Base-by-base conservation (phyloP, 2,113 vertebrate genomes). In the Gorsachius goisagi region DNA sequence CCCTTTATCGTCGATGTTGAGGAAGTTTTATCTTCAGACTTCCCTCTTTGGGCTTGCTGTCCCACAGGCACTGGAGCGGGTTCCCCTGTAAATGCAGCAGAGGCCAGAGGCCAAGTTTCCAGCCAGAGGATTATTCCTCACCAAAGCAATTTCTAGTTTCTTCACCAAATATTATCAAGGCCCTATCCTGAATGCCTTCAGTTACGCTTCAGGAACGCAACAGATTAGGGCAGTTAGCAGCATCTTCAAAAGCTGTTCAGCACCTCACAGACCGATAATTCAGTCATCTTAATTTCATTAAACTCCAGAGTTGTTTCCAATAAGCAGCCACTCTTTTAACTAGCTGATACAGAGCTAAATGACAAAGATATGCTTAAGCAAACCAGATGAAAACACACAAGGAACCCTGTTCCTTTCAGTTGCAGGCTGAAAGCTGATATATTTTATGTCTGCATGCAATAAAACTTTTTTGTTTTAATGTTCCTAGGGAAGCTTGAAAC, bases 401-500 rank as follows among this genome's bases (percentile, higher is more conserved):
- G 59, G 64, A 88, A 53, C 44, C 24, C 56, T 75, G 68, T 77
- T 93, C 60, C 39, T 87, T 89, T 93, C 79, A 87, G 35, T 84
- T 85, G 77, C 88, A 95, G 39, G 39, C 56, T 95, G 88, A 95
- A 96, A 95, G 52, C 47, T 3, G 86, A 96, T 94, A 60, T 75
- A 94, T 90, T 89, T 81, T 68, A 55, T 56, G 86, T 64, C 88
- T 92, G 88, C 64, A 93, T 92, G 86, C 76, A 95, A 94, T 95
- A 92, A 97, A 97, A 81, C 17, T 11, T 90, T 90, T 89, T 80
- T 96, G 64, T 81, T 96, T 96, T 92, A 90, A 90, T 77, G 44
- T 88, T 97, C 85, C 83, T 94, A 90, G 79, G 64, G 76, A 93
- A 95, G 90, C 44, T 89, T 94, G 93, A 96, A 97, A 96, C 60